These are phyloP conservation scores for Rhineura floridana DNA, from an alignment of 2,113 vertebrate genomes.

Conservation along the genomic window DNA sequence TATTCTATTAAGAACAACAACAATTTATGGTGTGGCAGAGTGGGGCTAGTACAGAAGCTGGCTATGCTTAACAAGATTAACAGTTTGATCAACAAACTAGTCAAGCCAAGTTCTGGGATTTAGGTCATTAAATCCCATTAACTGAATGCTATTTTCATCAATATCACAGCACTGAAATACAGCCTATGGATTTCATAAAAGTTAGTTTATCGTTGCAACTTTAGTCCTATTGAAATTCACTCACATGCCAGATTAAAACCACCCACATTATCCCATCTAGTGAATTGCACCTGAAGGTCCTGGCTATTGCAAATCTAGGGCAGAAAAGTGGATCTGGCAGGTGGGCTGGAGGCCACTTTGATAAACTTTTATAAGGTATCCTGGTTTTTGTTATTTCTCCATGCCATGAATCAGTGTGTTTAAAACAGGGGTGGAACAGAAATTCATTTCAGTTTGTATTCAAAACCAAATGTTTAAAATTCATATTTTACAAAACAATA, in stretches of 20 bases:
- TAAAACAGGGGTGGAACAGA: not conserved
- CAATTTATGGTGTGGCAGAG: not conserved
- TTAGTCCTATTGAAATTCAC: not conserved
- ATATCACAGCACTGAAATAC: not conserved
- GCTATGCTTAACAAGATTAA: not conserved
- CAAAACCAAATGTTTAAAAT: no score
- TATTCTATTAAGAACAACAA: constrained; percentile 3
- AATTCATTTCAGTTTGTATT: no score
- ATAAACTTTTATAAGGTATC: not conserved
- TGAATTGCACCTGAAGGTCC: not conserved
- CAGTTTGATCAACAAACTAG: constrained; percentile 9
- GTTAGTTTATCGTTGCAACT: constrained; percentile 1
- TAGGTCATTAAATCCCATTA: not conserved
- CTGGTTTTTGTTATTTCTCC: not conserved
- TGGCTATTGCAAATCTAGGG: not conserved
- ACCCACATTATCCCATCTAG: not conserved
- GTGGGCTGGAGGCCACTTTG: not conserved
- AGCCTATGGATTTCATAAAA: not conserved
- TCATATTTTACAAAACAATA: no score
- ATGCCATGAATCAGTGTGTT: no score
- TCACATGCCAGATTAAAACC: not conserved
- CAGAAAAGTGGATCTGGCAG: not conserved
- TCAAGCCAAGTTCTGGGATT: constrained; percentile 8
- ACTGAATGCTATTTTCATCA: constrained; percentile 1
- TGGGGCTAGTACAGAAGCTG: not conserved